Evolutionary conservation across 2,113 vertebrate species (phyloP).

Genomic region (Vulpes ferrilata): DNA sequence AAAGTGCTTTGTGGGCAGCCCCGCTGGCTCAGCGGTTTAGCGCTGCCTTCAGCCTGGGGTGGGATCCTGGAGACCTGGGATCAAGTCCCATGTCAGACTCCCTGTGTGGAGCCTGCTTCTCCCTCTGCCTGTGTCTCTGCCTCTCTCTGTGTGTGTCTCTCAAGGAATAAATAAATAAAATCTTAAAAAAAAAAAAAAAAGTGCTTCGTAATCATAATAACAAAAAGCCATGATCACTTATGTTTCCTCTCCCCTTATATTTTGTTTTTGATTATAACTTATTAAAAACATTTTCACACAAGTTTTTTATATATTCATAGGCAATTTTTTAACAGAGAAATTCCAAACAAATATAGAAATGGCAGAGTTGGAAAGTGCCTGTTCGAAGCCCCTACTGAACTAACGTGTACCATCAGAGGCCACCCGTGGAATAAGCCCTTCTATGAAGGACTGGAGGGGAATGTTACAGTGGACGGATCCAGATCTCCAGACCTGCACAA

Average conservation of each 20-base stretch:
- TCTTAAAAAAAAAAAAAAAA: too few species aligned
- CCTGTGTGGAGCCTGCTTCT: too few species aligned
- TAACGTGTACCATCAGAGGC: neutral
- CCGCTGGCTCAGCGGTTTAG: too few species aligned
- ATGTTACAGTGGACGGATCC: neutral
- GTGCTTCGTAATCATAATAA: neutral
- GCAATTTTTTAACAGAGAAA: neutral
- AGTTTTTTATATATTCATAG: neutral
- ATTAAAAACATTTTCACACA: conserved; percentile 35
- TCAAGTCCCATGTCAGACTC: too few species aligned
- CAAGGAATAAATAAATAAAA: too few species aligned
- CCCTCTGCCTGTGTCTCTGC: too few species aligned
- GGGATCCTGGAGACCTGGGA: too few species aligned
- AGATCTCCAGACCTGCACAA: neutral
- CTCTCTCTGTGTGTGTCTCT: too few species aligned
- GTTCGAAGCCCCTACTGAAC: conserved; percentile 8
- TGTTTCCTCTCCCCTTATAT: neutral
- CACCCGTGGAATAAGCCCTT: neutral
- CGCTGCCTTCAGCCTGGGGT: too few species aligned
- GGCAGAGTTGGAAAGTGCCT: neutral
- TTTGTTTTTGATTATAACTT: conserved; percentile 35
- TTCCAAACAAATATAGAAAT: neutral
- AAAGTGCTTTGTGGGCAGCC: neutral
- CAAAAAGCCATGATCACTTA: neutral
- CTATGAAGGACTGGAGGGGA: neutral